Evolutionary conservation across 1,140 invertebrate genomes (phyloP), one percentile per base, ranked within the genome.

Genomic region (Drosophila mojavensis): DNA sequence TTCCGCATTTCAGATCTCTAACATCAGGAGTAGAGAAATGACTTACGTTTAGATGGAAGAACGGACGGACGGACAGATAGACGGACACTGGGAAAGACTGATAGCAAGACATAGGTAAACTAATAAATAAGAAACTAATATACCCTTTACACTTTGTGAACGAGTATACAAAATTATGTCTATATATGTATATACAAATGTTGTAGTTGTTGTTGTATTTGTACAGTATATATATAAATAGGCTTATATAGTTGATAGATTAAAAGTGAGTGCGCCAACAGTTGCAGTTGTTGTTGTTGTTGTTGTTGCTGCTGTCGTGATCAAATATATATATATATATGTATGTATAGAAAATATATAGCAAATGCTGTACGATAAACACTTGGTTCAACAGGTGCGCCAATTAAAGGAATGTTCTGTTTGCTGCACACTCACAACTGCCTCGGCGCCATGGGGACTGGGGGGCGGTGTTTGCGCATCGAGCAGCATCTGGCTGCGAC

Each of bases 341-440:
- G 45, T 36, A 36, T 53, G 26, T 36, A 55, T 66, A 66, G 66
- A 76, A 5, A 30, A 6, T 30, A 30, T 67, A 74, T 79, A 54
- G 51, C 51, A 54, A 33, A 30, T 54, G 28, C 17, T 54, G 53
- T 17, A 54, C 30, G 71, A 26, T 76, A 47, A 74, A 74, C 58
- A 66, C 54, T 51, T 51, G 58, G 72, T 64, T 45, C 17, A 48
- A 39, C 30, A 43, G 62, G 80, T 89, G 84, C 79, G 83, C 84
- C 84, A 89, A 89, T 88, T 74, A 81, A 80, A 78, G 56, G 74
- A 76, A 65, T 74, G 1, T 59, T 20, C 47, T 53, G 28, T 60
- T 64, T 45, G 61, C 74, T 76, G 64, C 74, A 75, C 71, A 83
- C 83, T 89, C 84, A 89, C 84, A 88, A 89, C 84, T 67, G 56